phyloP scores from a whole-genome alignment of 2,797 vertebrate genomes.

The Petrocephalus schoutedeni region DNA sequence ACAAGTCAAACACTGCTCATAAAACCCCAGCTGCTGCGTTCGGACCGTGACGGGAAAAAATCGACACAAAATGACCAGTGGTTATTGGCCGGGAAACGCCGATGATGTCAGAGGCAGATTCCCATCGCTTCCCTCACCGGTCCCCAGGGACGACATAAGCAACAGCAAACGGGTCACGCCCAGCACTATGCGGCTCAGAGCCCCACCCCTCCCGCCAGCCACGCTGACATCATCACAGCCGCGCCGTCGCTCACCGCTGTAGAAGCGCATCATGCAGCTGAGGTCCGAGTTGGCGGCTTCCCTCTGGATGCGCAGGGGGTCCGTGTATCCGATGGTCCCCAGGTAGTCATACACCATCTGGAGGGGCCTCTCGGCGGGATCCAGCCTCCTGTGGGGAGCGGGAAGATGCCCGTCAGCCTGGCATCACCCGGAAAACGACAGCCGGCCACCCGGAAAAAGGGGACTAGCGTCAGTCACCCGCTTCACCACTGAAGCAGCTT shows the following conservation, averaged over 20 bases:
- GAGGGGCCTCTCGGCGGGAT: conserved; percentile 77
- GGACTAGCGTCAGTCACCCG: neutral
- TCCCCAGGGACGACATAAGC: neutral
- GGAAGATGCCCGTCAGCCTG: conserved; percentile 19
- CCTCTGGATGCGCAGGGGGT: conserved; percentile 79
- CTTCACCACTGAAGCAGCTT: neutral
- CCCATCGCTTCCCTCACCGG: neutral
- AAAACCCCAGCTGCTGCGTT: neutral
- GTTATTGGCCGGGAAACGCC: neutral
- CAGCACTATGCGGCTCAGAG: neutral
- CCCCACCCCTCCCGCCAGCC: neutral
- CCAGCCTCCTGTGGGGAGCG: conserved; percentile 71
- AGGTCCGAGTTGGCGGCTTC: conserved; percentile 90
- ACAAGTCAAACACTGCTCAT: neutral
- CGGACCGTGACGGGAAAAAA: neutral
- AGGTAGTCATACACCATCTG: conserved; percentile 91
- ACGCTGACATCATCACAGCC: neutral
- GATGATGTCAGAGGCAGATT: neutral
- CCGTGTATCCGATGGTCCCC: conserved; percentile 75
- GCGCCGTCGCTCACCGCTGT: conserved; percentile 70
- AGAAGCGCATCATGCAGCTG: conserved; percentile 94
- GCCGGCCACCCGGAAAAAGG: neutral
- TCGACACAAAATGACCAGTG: neutral
- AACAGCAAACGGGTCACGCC: neutral
- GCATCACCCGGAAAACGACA: neutral